A percentile compares a stretch with the other conserved stretches of the same genome.
These are phyloP conservation scores for Atrina japonica DNA, from an alignment of 2,888 invertebrate genomes.

Conservation along the genomic window DNA sequence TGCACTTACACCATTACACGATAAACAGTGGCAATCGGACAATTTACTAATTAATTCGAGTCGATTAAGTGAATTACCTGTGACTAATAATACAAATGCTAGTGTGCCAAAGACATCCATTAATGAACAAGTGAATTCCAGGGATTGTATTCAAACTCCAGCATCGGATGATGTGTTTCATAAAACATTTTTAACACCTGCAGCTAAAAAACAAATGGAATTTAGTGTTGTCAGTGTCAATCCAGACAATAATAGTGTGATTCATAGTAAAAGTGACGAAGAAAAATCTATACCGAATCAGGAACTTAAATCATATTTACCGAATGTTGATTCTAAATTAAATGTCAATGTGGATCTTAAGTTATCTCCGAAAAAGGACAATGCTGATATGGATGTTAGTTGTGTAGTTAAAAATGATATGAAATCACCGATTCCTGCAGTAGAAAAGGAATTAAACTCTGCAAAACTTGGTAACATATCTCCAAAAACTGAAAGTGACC, in stretches of 20 bases:
- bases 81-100: no score
- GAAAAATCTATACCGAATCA: background rate
- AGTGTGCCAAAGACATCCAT: conserved; percentile 13
- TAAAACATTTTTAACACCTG: conserved; percentile 26
- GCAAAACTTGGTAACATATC: no score
- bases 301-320: conserved; percentile 18
- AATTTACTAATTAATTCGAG: background rate
- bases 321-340: conserved; percentile 14
- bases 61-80: no score
- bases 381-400: no score
- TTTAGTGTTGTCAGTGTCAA: no score
- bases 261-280: background rate
- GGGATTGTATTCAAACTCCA: conserved; percentile 7
- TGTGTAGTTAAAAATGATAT: no score
- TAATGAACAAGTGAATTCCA: conserved; percentile 3
- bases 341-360: background rate
- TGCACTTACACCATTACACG: conserved; percentile 3
- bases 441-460: no score
- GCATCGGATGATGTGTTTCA: conserved; percentile 16
- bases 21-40: conserved; percentile 24
- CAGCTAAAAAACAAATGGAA: conserved; percentile 29
- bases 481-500: no score
- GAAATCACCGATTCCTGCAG: no score
- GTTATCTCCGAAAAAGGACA: background rate
- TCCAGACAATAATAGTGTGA: background rate